Percentiles rank a stretch among this genome's conserved stretches.
Conservation (phyloP, 2,113 vertebrate species). For the Nothobranchius kuhntae region DNA sequence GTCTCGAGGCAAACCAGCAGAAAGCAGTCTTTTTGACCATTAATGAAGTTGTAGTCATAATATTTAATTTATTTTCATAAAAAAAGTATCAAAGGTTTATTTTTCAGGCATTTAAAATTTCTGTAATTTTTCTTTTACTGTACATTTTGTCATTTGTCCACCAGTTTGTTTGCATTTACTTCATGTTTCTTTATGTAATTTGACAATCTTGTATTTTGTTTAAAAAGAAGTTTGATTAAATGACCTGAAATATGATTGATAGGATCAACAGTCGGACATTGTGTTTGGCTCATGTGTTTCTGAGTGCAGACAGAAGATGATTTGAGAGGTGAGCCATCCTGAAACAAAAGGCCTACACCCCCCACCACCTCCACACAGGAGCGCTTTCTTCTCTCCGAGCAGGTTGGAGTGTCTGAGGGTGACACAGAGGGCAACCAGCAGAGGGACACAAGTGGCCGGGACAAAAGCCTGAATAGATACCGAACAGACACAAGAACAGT, state of each 20-base stretch:
- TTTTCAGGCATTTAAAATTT: conserved; percentile 80
- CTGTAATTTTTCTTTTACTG: conserved; percentile 74
- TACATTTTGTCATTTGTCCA: conserved; percentile 58
- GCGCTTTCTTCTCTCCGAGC: conserved; percentile 40
- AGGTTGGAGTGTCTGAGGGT: conserved; percentile 52
- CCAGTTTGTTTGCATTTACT: conserved; percentile 65
- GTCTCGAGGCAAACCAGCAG: conserved; percentile 36
- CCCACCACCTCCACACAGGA: conserved; percentile 19
- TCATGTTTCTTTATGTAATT: conserved; percentile 66
- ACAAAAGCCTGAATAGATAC: conserved; percentile 59
- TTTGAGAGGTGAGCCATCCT: background rate
- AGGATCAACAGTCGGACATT: background rate
- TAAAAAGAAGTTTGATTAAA: conserved; percentile 66
- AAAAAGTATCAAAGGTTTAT: conserved; percentile 79
- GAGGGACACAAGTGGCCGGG: conserved; percentile 28
- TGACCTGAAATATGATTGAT: conserved; percentile 35
- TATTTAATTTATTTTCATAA: conserved; percentile 99
- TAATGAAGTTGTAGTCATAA: conserved; percentile 82
- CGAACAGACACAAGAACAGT: conserved; percentile 47
- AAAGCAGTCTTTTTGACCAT: conserved; percentile 52
- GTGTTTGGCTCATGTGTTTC: background rate
- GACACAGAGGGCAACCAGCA: conserved; percentile 67
- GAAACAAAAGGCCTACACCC: background rate
- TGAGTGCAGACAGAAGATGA: background rate
- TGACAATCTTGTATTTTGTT: conserved; percentile 77